Evolutionary conservation across 2,797 vertebrate species (phyloP), one percentile per base, ranked within the genome.

Genomic region (Aselliscus stoliczkanus): DNA sequence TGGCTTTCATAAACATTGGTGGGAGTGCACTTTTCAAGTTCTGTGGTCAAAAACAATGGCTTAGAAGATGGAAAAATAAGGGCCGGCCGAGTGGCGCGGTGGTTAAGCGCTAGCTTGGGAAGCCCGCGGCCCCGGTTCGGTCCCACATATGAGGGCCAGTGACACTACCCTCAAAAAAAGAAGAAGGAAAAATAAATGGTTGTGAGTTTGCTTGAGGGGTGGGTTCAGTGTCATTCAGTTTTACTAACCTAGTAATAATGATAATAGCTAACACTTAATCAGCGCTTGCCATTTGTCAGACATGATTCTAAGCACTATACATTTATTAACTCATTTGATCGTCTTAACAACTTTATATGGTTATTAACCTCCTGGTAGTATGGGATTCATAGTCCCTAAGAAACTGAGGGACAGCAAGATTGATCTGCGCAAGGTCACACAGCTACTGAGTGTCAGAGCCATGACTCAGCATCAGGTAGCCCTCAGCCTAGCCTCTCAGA

Each of bases 301-400:
- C 34, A 17, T 12, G 8, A n/a, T 77, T 89, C 58, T 80, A 65
- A 93, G 81, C 56, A 82, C 37, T 88, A 67, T 27, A 60, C 11
- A n/a, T 80, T 76, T 77, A 88, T 85, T 64, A 83, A 73, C 62
- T 86, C 50, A 11, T 62, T 92, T 96, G 62, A 54, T 79, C 79
- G 64, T 80, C n/a, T 1, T 58, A 44, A 76, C 56, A 87, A 77
- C 62, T 77, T 70, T 34, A 13, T 39, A 39, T 64, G 54, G 42
- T 84, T 88, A 23, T 96, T 77, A 62, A 44, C 94, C 54, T 80
- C 56, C 25, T 44, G 58, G 25, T 52, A 50, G 64, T 56, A 7
- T 67, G 72, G 94, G 67, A 81, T 75, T 73, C 23, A 80, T 90
- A 64, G 47, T 52, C 27, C 58, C 11, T 27, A 84, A 64, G 65